These are phyloP conservation scores for Azemiops feae DNA, from an alignment of 2,113 vertebrate genomes.

Conservation along the genomic window DNA sequence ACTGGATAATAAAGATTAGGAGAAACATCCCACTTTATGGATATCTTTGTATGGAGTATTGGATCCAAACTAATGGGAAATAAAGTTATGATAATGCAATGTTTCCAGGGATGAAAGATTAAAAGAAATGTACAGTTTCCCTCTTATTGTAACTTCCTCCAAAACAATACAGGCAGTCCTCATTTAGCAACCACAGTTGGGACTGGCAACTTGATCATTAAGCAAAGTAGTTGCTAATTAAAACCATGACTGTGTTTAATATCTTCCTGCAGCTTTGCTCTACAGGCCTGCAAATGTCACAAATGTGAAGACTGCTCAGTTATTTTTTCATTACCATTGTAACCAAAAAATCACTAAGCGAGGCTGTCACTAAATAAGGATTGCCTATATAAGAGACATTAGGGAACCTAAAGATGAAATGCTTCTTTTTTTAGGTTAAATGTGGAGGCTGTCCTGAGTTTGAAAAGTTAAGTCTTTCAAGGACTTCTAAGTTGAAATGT, in stretches of 20 bases:
- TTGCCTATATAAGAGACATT: not conserved
- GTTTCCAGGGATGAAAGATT: not conserved
- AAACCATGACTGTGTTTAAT: not conserved
- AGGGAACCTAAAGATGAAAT: not conserved
- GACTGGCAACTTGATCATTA: not conserved
- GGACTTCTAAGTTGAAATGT: not conserved
- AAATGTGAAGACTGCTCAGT: not conserved
- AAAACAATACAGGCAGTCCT: not conserved
- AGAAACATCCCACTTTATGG: not conserved
- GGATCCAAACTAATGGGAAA: not conserved
- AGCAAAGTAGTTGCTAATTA: not conserved
- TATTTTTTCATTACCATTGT: not conserved
- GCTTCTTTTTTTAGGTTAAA: not conserved
- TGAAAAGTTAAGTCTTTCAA: not conserved
- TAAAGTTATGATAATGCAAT: not conserved
- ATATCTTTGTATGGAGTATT: not conserved
- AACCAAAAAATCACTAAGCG: not conserved
- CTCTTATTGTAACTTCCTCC: not conserved
- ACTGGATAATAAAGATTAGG: not conserved
- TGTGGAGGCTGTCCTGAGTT: not conserved
- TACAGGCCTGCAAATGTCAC: not conserved
- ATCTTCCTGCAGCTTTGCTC: not conserved
- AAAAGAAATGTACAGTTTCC: not conserved
- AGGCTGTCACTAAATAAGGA: not conserved
- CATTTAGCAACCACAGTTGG: not conserved